Percentiles rank a stretch among this genome's conserved stretches.
phyloP scores from a whole-genome alignment of 2,888 invertebrate species.

The Agriopis leucophaearia region DNA sequence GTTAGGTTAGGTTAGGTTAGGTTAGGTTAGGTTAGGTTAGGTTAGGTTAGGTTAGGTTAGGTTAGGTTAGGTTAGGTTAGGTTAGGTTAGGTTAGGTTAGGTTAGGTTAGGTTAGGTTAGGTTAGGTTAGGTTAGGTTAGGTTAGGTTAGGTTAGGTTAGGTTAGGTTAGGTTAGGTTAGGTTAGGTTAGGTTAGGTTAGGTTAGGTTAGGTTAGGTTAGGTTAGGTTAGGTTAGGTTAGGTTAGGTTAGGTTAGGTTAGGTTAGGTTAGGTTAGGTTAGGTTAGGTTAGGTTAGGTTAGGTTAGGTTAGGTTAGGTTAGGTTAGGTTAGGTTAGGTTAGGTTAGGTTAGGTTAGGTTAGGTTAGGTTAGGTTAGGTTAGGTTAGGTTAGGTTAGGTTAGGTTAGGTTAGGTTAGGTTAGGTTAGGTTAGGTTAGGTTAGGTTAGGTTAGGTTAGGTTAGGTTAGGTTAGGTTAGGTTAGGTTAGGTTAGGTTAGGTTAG shows the following conservation, averaged over 20 bases:
- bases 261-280: conserved; percentile 5
- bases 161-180: conserved; percentile 5
- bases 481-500: conserved; percentile 9
- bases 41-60: conserved; percentile 27
- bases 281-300: conserved; percentile 3
- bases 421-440: conserved; percentile 5
- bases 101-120: conserved; percentile 25
- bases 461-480: conserved; percentile 5
- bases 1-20: conserved; percentile 28
- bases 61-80: conserved; percentile 21
- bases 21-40: conserved; percentile 30
- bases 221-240: conserved; percentile 5
- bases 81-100: conserved; percentile 39
- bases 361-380: conserved; percentile 5
- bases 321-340: conserved; percentile 5
- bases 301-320: conserved; percentile 5
- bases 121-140: conserved; percentile 5
- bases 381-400: conserved; percentile 12
- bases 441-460: conserved; percentile 5
- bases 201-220: conserved; percentile 5
- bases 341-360: conserved; percentile 5
- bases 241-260: conserved; percentile 3
- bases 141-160: conserved; percentile 5
- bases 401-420: conserved; percentile 5
- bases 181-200: conserved; percentile 5